Evolutionary conservation across 2,113 vertebrate species (phyloP).

Genomic region (Paracyprichromis sp.): DNA sequence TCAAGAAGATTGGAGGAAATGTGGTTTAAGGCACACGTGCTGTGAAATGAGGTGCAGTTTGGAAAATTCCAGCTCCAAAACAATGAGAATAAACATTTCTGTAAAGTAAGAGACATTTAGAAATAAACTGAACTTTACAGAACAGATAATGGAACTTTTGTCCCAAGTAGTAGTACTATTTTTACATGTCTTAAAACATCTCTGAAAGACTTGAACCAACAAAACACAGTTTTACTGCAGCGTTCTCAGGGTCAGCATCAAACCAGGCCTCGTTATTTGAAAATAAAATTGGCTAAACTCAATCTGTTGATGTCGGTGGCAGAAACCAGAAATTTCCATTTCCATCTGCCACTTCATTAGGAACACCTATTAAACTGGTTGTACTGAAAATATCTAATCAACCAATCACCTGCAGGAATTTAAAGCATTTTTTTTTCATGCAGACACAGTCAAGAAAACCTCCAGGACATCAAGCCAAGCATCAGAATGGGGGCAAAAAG

Average conservation of each 20-base stretch:
- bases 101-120: not conserved
- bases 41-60: not conserved
- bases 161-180: not conserved
- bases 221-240: not conserved
- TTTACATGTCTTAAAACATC: not conserved
- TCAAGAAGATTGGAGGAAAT: not conserved
- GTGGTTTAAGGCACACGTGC: not conserved
- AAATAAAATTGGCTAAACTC: not conserved
- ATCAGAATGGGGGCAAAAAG: not conserved
- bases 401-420: not conserved
- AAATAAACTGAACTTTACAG: not conserved
- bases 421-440: not conserved
- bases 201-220: not conserved
- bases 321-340: not conserved
- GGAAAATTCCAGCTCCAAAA: not conserved
- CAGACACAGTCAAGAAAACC: not conserved
- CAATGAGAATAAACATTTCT: not conserved
- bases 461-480: fast-evolving
- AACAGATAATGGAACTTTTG: not conserved
- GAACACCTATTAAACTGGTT: not conserved
- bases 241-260: not conserved
- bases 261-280: not conserved
- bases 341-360: not conserved
- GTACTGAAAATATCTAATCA: not conserved
- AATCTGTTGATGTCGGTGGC: fast-evolving